Percentiles rank a stretch among this genome's conserved stretches.
phyloP scores from a whole-genome alignment of 2,113 vertebrate genomes.

The Ammospiza caudacuta region DNA sequence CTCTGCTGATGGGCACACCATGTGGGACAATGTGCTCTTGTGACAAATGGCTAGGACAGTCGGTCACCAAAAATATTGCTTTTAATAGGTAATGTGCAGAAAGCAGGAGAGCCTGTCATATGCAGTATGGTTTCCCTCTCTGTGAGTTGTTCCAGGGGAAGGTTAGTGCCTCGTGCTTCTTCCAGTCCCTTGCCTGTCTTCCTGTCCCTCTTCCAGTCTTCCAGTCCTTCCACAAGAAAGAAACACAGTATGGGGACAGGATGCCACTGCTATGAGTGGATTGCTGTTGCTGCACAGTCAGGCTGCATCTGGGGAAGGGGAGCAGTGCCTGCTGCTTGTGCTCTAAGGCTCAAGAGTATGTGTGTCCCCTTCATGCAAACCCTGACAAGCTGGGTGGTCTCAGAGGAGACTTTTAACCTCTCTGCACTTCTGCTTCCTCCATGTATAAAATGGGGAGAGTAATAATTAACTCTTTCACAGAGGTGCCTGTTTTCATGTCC shows the following conservation, averaged over 20 bases:
- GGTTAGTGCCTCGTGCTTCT: neutral
- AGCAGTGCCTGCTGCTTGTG: neutral
- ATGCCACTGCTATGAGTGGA: neutral
- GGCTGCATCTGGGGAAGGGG: neutral
- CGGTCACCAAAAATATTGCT: neutral
- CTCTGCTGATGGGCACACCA: neutral
- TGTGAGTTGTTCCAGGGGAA: neutral
- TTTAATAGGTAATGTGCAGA: neutral
- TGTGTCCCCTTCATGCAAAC: neutral
- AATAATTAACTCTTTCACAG: slow-evolving; percentile 34
- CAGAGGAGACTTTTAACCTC: slow-evolving; percentile 8
- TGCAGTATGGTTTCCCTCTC: neutral
- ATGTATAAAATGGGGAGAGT: neutral
- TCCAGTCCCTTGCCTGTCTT: neutral
- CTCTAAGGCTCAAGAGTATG: neutral
- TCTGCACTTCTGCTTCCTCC: neutral
- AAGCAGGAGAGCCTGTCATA: neutral
- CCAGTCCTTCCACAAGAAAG: neutral
- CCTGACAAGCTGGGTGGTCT: slow-evolving; percentile 40
- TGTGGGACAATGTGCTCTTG: neutral
- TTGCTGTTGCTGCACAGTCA: neutral
- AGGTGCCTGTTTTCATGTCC: neutral
- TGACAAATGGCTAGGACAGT: neutral
- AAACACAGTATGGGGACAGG: neutral
- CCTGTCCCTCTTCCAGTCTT: neutral